phyloP scores from a whole-genome alignment of 2,113 vertebrate species.

The Myodes glareolus region DNA sequence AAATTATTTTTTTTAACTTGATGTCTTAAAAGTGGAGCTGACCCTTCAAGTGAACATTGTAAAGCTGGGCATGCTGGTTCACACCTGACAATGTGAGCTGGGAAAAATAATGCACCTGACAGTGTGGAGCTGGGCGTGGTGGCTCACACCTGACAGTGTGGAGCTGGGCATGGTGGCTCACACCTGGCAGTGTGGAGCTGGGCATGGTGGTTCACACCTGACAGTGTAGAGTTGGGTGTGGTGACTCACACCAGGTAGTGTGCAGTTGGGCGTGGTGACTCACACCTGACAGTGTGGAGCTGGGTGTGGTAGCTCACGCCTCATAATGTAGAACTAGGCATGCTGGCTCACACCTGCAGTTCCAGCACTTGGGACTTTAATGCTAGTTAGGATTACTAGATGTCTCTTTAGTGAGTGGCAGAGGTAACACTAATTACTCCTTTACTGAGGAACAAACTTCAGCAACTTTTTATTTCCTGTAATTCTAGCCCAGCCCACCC shows the following conservation, averaged over 20 bases:
- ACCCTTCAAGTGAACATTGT: background rate
- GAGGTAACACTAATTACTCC: background rate
- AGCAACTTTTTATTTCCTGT: background rate
- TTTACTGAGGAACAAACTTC: background rate
- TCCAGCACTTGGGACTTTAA: background rate
- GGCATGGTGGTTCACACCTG: background rate
- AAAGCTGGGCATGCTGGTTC: background rate
- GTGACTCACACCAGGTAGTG: too few relatives aligned
- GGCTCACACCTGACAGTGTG: background rate
- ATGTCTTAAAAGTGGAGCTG: conserved; percentile 2
- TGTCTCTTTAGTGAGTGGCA: background rate
- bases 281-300: too few relatives aligned
- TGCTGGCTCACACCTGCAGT: background rate
- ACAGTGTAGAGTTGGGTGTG: background rate
- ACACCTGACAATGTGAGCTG: background rate
- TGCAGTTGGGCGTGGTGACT: too few relatives aligned
- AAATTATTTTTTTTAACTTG: conserved; percentile 20
- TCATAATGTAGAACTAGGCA: background rate
- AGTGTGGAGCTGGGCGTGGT: background rate
- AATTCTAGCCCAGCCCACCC: background rate
- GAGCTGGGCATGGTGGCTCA: too few relatives aligned
- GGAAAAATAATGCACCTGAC: too few relatives aligned
- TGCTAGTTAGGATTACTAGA: conserved; percentile 28
- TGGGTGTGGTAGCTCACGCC: background rate
- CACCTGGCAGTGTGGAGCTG: background rate